Evolutionary conservation across 2,888 invertebrate species (phyloP), one percentile per base, ranked within the genome.

Genomic region (Saturnia pavonia): DNA sequence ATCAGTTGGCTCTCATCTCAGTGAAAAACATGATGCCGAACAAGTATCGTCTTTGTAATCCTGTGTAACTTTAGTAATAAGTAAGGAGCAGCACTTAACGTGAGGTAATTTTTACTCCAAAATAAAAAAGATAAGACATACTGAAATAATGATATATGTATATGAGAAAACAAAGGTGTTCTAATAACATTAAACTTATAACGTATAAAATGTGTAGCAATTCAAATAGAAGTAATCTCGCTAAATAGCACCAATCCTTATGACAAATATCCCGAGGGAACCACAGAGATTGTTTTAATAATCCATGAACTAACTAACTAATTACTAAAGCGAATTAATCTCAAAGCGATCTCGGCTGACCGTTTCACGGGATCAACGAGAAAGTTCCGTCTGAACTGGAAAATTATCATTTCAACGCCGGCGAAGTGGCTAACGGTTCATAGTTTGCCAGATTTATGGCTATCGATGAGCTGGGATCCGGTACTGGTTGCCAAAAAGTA

Each of bases 381-480:
- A 67, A 70, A 70, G 70, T 70, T 70, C 65, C 65, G 65, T n/a
- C 40, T n/a, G 40, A 34, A 65, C n/a, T 65, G 65, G 19, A 11
- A 65, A 65, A 65, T 65, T 65, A 65, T 40, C 65, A 65, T 40
- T 65, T 65, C 65, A 65, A 34, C 65, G 65, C 65, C 65, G 57
- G 27, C 54, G 25, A 54, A 57, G 43, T 70, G 67, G 57, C 57
- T 67, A 70, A 70, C 67, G 11, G 25, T 60, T 67, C 43, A 67
- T 42, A 67, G 70, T 70, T 70, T 70, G 57, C 8, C 48, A 54
- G 67, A 67, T 70, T 70, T 67, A 67, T 34, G 40, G 40, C 65
- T 11, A 11, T n/a, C 65, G 40, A 40, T 40, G 65, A 63, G 34
- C 63, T 19, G 19, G 27, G 19, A 34, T 16, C 27, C 6, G 4